Percentiles rank a stretch among this genome's conserved stretches.
Conservation (phyloP, 2,888 invertebrate genomes). For the Notocelia uddmanniana region DNA sequence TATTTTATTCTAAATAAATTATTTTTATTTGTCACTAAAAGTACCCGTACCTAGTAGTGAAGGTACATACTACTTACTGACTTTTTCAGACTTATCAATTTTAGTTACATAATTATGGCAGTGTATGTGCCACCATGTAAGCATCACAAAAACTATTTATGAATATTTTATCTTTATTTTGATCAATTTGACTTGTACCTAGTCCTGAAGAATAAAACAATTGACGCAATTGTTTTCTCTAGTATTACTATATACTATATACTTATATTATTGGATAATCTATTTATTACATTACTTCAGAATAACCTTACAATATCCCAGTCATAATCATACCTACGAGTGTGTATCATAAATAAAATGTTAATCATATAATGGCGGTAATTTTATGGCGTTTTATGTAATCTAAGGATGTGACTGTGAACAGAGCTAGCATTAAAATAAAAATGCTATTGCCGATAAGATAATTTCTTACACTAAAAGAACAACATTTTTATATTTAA, state of each 20-base stretch:
- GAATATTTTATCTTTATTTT: neutral
- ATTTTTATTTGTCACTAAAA: conserved; percentile 18
- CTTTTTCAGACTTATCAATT: conserved; percentile 22
- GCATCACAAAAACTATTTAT: neutral
- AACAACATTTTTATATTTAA: too few species aligned
- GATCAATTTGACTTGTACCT: too few species aligned
- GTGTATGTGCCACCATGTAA: conserved; percentile 4
- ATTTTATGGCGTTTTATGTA: neutral
- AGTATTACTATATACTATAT: neutral
- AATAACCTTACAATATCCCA: neutral
- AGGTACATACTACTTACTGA: conserved; percentile 14
- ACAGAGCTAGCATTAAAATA: too few species aligned
- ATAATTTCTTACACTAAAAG: too few species aligned
- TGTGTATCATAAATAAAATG: neutral
- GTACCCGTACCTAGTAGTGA: too few species aligned
- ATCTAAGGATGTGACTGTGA: too few species aligned
- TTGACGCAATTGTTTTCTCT: neutral
- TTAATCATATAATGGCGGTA: neutral
- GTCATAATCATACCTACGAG: too few species aligned
- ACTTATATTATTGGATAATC: neutral
- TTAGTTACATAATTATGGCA: conserved; percentile 18
- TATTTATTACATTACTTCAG: neutral
- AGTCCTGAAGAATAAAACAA: neutral
- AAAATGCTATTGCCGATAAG: too few species aligned
- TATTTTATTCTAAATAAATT: conserved; percentile 15